Conservation (phyloP, 2,797 vertebrate genomes). For the Otus scops region DNA sequence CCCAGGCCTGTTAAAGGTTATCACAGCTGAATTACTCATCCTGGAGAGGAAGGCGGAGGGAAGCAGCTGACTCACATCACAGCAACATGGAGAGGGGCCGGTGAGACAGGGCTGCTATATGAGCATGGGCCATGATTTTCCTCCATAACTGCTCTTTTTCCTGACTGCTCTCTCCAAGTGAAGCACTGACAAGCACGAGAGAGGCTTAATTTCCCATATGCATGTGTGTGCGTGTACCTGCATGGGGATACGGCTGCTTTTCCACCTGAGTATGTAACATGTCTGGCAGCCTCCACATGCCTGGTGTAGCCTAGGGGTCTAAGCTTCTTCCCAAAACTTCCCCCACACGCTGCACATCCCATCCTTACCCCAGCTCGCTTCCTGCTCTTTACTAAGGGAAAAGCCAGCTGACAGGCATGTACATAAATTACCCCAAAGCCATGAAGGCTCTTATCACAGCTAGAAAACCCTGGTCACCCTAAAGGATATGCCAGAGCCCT, state of each 20-base stretch:
- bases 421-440: background rate
- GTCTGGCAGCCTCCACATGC: background rate
- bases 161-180: background rate
- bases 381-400: background rate
- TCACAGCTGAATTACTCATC: background rate
- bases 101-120: background rate
- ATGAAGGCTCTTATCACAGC: background rate
- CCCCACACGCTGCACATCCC: background rate
- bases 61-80: background rate
- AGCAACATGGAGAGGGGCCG: accelerated
- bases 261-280: background rate
- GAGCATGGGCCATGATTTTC: background rate
- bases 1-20: background rate
- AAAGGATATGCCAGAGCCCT: background rate
- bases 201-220: background rate
- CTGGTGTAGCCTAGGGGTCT: accelerated
- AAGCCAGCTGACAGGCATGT: background rate
- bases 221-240: background rate
- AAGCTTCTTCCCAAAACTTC: background rate
- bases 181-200: background rate
- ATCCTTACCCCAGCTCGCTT: background rate
- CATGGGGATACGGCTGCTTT: background rate
- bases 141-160: background rate
- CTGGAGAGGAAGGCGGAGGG: background rate
- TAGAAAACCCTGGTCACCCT: background rate